Evolutionary conservation across 2,888 invertebrate genomes (phyloP), one percentile per base, ranked within the genome.

Genomic region (Lasiommata megera): DNA sequence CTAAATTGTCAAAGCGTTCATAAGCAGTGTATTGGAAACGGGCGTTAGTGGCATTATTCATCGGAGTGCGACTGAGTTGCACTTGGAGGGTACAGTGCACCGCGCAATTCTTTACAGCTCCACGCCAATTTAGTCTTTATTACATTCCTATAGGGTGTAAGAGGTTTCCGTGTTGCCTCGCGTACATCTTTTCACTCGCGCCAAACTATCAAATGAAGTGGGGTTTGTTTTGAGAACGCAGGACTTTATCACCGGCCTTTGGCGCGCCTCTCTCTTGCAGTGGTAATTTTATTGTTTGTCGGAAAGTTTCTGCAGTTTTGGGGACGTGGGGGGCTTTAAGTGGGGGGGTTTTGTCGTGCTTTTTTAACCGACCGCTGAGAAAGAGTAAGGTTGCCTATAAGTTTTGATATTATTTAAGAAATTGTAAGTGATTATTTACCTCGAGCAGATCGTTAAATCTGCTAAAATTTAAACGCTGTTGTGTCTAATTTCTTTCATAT

Each of bases 141-240:
- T 1, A 0, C 37, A 11, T 2, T 5, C 6, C 7, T 16, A 61
- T 58, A 61, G 8, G 12, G 36, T n/a, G 17, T 5, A 11, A 50
- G 8, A 12, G 17, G 29, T 11, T n/a, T 14, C n/a, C 12, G 3
- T 9, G 11, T 12, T 28, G 43, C 16, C 1, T 11, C 0, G 36
- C 29, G 50, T 23, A 57, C 31, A 37, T 34, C 16, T 31, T 50
- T 44, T 44, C 50, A 51, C 44, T 46, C 28, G 54, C 48, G 62
- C 58, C 55, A 58, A 60, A 61, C 56, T 47, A 56, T 31, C 48
- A 61, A 61, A 61, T 58, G 58, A 61, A 61, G 61, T 58, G 47
- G 41, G 31, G 44, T 58, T 55, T 58, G 61, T 58, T 60, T 60
- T 55, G 53, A 31, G 29, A 53, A 63, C 53, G 53, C 55, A 36